Conservation (phyloP, 2,888 invertebrate genomes). For the Drosophila nr. fundita region DNA sequence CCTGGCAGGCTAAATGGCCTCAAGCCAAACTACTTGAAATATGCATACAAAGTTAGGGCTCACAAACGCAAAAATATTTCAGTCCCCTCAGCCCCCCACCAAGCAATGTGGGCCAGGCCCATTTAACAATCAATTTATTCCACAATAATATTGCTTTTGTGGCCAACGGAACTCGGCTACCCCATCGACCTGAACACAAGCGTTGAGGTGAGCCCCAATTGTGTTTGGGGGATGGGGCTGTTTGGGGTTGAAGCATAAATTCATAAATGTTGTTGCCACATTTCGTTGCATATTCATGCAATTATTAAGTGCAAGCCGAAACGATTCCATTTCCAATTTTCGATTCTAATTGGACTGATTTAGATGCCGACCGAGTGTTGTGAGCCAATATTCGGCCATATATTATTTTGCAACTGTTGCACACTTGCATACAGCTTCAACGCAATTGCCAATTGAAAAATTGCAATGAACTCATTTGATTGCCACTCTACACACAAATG, state of each 20-base stretch:
- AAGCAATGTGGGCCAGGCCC: conserved; percentile 26
- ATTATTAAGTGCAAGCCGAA: conserved; percentile 48
- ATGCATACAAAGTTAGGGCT: conserved; percentile 68
- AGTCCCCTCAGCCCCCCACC: not conserved
- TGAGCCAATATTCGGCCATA: conserved; percentile 13
- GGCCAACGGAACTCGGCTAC: conserved; percentile 7
- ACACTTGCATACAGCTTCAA: conserved; percentile 24
- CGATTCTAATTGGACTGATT: conserved; percentile 68
- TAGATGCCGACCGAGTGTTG: conserved; percentile 33
- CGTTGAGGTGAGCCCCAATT: conserved; percentile 9
- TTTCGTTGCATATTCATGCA: conserved; percentile 71
- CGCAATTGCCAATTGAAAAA: conserved; percentile 20
- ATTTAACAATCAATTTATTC: conserved; percentile 82
- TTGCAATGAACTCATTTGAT: conserved; percentile 10
- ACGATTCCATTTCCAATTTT: conserved; percentile 23
- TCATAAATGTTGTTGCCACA: conserved; percentile 48
- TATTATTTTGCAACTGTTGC: conserved; percentile 42
- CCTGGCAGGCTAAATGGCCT: conserved; percentile 53
- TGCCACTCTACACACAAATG: conserved; percentile 10
- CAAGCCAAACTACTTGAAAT: conserved; percentile 65
- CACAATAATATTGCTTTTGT: conserved; percentile 68
- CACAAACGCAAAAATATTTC: conserved; percentile 39
- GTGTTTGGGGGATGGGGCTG: not conserved
- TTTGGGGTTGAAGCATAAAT: conserved; percentile 27
- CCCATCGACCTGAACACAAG: conserved; percentile 10